Base-by-base conservation (phyloP, 2,113 vertebrate species). In the Penelope pileata region DNA sequence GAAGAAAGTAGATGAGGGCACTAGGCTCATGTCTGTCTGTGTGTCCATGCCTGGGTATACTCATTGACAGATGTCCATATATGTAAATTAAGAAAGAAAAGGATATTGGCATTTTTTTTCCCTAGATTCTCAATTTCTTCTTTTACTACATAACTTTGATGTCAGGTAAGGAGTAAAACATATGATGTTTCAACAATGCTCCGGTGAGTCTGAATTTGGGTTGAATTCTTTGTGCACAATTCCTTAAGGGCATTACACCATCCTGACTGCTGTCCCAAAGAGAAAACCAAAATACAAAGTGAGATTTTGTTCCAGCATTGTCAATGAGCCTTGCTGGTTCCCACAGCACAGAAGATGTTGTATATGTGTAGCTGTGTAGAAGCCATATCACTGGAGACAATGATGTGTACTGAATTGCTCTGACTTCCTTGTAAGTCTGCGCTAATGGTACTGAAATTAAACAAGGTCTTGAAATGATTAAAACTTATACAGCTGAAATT, bases 321-420 rank as follows among this genome's bases (percentile, higher is more conserved):
- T 30, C 24, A 42, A 14, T 78, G 60, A 58, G n/a, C 36, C 50
- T 66, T 78, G 3, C 63, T 60, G 16, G 34, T 5, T 80, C 12
- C n/a, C 30, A 13, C 34, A 54, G 72, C 68, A 23, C 2, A 60
- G 17, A 24, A 81, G 24, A 3, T 45, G n/a, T 38, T 62, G 36
- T 38, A 27, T 29, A 27, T 53, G 9, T 62, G 34, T 62, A 26
- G 36, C 16, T 38, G 42, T 0, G 0, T 5, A 43, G 64, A 83
- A 69, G 24, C 24, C 9, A 0, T 9, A 0, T 15, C 42, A 78
- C 56, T 70, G 32, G 30, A 50, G 58, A 11, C 3, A 69, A 17
- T 17, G 15, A 12, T 21, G 23, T 8, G 11, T 24, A 40, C 56
- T 62, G 36, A 45, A 8, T 12, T 80, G 29, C 32, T 34, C 19